A percentile compares a stretch with the other conserved stretches of the same genome.
Conservation (phyloP, 2,797 vertebrate species). For the Threskiornis aethiopicus region DNA sequence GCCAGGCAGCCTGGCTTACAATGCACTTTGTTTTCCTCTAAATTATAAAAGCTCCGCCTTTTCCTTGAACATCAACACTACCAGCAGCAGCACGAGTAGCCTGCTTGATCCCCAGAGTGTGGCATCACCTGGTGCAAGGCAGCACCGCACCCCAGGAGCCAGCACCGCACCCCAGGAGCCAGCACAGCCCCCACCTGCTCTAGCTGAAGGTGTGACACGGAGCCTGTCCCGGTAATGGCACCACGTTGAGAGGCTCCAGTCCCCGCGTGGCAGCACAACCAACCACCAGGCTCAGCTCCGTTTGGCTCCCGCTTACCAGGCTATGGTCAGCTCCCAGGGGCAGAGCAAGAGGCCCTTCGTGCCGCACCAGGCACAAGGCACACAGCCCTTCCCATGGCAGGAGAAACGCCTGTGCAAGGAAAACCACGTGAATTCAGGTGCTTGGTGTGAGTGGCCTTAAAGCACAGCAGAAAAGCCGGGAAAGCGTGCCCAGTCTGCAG, state of each 20-base stretch:
- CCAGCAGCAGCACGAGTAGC: background rate
- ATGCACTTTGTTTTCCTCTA: background rate
- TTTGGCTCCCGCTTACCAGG: background rate
- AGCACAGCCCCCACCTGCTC: background rate
- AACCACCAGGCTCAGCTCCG: rapidly evolving
- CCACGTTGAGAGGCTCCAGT: background rate
- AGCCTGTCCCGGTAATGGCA: background rate
- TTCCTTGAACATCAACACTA: background rate
- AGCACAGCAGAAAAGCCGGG: background rate
- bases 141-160: background rate
- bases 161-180: background rate
- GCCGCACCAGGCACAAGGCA: background rate
- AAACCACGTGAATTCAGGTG: background rate
- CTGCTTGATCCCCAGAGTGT: background rate
- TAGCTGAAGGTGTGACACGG: too few relatives aligned
- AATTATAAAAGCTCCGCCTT: background rate
- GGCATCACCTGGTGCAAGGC: background rate
- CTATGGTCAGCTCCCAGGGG: background rate
- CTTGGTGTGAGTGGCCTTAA: background rate
- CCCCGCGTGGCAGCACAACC: rapidly evolving
- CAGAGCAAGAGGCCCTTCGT: background rate
- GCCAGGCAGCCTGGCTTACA: background rate
- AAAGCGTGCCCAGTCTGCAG: background rate
- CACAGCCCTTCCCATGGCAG: background rate
- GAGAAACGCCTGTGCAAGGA: background rate